phyloP scores from a whole-genome alignment of 1,140 invertebrate species.

The Bilobella aurantiaca region DNA sequence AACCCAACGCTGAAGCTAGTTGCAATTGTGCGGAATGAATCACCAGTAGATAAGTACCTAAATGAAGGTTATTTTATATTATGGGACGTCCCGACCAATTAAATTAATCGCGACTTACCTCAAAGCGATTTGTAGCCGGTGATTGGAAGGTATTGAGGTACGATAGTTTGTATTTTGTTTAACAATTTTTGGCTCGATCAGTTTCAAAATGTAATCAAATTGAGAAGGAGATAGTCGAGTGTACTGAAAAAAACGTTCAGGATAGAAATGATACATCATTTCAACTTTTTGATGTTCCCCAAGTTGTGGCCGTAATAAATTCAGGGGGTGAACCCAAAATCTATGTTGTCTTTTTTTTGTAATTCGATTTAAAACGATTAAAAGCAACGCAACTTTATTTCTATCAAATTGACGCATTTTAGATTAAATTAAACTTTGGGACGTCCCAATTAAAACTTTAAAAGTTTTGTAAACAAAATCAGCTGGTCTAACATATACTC shows the following conservation, averaged over 20 bases:
- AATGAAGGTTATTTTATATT: background rate
- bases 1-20: background rate
- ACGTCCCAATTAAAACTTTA: too few species aligned
- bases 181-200: background rate
- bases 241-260: constrained; percentile 4
- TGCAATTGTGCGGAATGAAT: background rate
- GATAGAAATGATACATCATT: background rate
- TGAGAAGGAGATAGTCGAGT: background rate
- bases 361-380: too few species aligned
- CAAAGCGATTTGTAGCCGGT: background rate
- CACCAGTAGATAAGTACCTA: background rate
- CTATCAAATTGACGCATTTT: too few species aligned
- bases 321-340: constrained; percentile 3
- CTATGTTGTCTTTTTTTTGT: background rate
- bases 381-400: too few species aligned
- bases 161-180: background rate
- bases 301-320: background rate
- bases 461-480: too few species aligned
- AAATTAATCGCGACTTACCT: background rate
- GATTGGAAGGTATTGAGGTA: background rate
- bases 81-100: background rate
- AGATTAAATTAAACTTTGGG: too few species aligned
- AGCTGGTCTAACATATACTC: too few species aligned
- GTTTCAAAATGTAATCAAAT: background rate
- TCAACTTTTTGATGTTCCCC: background rate